Percentiles rank a stretch among this genome's conserved stretches.
These are phyloP conservation scores for Scaptomyza cyrtandrae DNA, from an alignment of 2,888 invertebrate genomes.

Conservation along the genomic window DNA sequence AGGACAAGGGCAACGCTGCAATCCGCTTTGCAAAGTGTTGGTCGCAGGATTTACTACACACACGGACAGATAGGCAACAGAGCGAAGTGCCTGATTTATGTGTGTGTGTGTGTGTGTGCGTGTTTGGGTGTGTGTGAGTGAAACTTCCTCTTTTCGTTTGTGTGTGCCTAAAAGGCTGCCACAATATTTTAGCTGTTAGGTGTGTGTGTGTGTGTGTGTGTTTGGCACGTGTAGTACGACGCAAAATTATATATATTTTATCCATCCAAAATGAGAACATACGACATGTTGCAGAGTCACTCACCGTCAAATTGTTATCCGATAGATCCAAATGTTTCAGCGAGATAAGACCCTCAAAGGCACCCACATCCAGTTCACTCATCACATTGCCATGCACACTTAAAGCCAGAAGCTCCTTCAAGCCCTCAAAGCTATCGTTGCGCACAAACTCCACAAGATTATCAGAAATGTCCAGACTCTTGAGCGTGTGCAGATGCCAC, in stretches of 20 bases:
- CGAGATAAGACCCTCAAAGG: constrained; percentile 90
- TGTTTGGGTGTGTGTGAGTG: constrained; percentile 8
- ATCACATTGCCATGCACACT: constrained; percentile 92
- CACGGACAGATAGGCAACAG: constrained; percentile 37
- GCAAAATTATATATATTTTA: constrained; percentile 46
- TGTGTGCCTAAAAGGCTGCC: constrained; percentile 38
- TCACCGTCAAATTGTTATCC: constrained; percentile 91
- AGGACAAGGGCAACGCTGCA: constrained; percentile 45
- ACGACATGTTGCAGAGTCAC: constrained; percentile 54
- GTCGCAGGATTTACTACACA: constrained; percentile 67
- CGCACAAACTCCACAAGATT: constrained; percentile 91
- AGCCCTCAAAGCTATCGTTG: constrained; percentile 89
- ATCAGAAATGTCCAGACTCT: constrained; percentile 90
- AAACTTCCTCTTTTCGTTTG: background rate
- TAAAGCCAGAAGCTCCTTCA: constrained; percentile 89
- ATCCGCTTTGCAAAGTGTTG: constrained; percentile 78
- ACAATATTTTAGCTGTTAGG: constrained; percentile 46
- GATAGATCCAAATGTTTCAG: constrained; percentile 91
- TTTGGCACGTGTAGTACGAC: constrained; percentile 22
- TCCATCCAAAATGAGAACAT: constrained; percentile 52
- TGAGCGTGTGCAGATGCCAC: constrained; percentile 88
- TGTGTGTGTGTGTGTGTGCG: constrained; percentile 14
- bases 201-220: background rate
- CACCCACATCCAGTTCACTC: constrained; percentile 88
- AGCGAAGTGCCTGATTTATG: constrained; percentile 74